Evolutionary conservation across 2,888 invertebrate species (phyloP), one percentile per base, ranked within the genome.

Genomic region (Linnaemya vulpina): DNA sequence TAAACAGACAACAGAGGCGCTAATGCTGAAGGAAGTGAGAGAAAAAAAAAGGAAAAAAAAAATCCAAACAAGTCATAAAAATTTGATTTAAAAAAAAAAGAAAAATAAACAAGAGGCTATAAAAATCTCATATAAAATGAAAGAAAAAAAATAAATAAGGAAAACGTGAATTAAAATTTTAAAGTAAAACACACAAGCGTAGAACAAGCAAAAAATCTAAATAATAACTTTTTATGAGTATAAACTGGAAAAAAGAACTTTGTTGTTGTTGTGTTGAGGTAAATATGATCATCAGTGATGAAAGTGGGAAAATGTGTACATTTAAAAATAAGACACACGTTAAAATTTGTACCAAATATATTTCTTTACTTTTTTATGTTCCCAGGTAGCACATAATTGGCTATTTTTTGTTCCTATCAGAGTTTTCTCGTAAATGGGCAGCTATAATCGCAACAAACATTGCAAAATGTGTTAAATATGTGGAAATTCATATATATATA

Each of bases 161-260:
- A 87, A 87, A 89, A 88, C 86, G 82, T 86, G 83, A 87, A 87
- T 87, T 87, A 89, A 86, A 87, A 85, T 71, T 68, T 76, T 71
- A 71, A 87, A 87, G 82, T 87, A 89, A 86, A 87, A 87, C 79
- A 88, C 76, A 86, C 83, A 76, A 49, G 40, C 62, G 46, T 46
- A 43, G 25, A 58, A 51, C 35, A 49, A 53, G 25, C 7, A 70
- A 84, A 76, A 82, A 81, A 46, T 65, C 46, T 7, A 76, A 76
- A 62, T 70, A 70, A 82, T 68, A 58, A 68, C 62, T 82, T 82
- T 71, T 73, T 76, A 63, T 51, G n/a, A 63, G 76, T 53, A 60
- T 43, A 63, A 46, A 62, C 53, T 58, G 11, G 25, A 40, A 68
- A 49, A 51, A 81, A 58, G 5, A 63, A 60, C 13, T 46, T 65